phyloP scores from a whole-genome alignment of 1,140 invertebrate species.

The Chelonus insularis region DNA sequence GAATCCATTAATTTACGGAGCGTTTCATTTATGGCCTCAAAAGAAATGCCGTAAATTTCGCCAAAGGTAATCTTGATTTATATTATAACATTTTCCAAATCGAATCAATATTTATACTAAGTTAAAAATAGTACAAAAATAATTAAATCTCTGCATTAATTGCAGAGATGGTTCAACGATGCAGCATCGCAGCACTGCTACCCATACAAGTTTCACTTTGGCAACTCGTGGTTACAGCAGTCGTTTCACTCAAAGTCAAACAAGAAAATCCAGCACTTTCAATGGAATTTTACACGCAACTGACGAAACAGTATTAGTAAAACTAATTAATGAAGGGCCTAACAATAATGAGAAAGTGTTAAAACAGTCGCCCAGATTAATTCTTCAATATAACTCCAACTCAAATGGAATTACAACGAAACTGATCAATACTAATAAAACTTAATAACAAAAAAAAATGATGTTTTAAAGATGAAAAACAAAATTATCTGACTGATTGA shows the following conservation, averaged over 20 bases:
- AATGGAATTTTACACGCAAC: slow-evolving; percentile 1
- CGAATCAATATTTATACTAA: slow-evolving; percentile 10
- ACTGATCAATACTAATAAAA: too few species aligned
- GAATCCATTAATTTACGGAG: slow-evolving; percentile 86
- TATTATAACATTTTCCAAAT: too few species aligned
- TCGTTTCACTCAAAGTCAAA: slow-evolving; percentile 11
- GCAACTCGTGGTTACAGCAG: slow-evolving; percentile 21
- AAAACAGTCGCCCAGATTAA: slow-evolving; percentile 8
- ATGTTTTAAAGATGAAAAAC: too few species aligned
- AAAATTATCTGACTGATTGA: too few species aligned
- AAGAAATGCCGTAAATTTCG: slow-evolving; percentile 49
- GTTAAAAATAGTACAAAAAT: background rate
- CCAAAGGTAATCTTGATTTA: slow-evolving; percentile 28
- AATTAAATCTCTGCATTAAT: slow-evolving; percentile 16
- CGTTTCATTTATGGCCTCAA: slow-evolving; percentile 74
- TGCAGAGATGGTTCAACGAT: slow-evolving; percentile 33
- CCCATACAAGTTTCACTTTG: slow-evolving; percentile 26
- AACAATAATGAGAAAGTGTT: slow-evolving; percentile 18
- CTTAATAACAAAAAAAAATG: too few species aligned
- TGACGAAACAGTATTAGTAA: slow-evolving; percentile 23
- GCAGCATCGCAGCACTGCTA: slow-evolving; percentile 29
- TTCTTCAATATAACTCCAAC: slow-evolving; percentile 15
- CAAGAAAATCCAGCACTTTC: slow-evolving; percentile 13
- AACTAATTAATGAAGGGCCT: slow-evolving; percentile 13
- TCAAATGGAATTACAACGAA: too few species aligned